phyloP scores from a whole-genome alignment of 2,797 vertebrate genomes.

The Tauraco hartlaubi region DNA sequence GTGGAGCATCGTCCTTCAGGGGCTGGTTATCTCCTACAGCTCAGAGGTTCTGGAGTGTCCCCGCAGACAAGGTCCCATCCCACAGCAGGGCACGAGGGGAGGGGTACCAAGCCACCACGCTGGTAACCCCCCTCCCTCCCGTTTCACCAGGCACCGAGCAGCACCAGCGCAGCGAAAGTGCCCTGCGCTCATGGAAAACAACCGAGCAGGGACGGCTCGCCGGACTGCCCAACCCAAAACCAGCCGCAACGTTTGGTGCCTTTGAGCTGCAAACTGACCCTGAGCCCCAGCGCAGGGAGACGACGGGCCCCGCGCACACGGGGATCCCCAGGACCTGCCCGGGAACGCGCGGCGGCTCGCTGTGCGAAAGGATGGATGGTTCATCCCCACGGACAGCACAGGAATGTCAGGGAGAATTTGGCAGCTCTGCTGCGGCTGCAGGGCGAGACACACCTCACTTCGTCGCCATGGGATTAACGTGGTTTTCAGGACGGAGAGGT shows the following conservation, averaged over 20 bases:
- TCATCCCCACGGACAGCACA: background rate
- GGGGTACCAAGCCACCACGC: background rate
- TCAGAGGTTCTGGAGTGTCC: background rate
- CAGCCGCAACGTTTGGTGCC: background rate
- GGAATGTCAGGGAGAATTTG: background rate
- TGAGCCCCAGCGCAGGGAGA: accelerated
- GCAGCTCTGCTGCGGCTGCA: background rate
- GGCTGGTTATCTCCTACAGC: background rate
- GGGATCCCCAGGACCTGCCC: background rate
- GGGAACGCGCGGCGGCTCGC: accelerated
- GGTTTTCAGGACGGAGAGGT: background rate
- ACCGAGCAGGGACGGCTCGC: accelerated
- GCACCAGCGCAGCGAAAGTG: background rate
- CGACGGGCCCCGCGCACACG: background rate
- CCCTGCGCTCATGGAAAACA: accelerated
- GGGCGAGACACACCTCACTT: background rate
- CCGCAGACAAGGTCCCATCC: background rate
- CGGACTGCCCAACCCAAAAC: background rate
- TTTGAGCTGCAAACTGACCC: background rate
- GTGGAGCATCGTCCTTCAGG: background rate
- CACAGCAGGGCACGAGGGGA: background rate
- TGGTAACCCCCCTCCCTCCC: background rate
- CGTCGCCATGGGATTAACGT: background rate
- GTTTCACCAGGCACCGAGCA: background rate
- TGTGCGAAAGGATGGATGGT: accelerated